Conservation (phyloP, 92 coral and sea anemone genomes). For the Galaxea fascicularis region DNA sequence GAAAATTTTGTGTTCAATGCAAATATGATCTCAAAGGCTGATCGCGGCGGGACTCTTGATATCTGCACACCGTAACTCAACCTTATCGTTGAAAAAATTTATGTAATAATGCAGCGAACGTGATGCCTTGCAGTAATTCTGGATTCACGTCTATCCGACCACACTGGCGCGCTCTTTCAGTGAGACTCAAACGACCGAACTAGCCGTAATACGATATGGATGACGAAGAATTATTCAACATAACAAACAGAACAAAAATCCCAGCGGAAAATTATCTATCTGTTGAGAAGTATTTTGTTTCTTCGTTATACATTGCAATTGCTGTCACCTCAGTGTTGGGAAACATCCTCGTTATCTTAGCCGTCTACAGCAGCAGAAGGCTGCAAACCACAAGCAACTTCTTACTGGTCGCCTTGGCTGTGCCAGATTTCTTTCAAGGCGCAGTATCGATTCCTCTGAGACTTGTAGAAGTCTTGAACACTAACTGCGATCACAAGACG, state of each 20-base stretch:
- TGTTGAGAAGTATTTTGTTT: constrained; percentile 17
- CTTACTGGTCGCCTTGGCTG: constrained; percentile 74
- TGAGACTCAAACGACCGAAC: no score
- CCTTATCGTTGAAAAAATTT: no score
- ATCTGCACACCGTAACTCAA: no score
- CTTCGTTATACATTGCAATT: constrained; percentile 30
- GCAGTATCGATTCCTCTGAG: constrained; percentile 77
- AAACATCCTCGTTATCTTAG: constrained; percentile 69
- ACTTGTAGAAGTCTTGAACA: constrained; percentile 58
- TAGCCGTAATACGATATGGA: not conserved
- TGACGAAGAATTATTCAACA: not conserved
- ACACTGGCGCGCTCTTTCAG: no score
- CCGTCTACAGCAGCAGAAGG: constrained; percentile 56
- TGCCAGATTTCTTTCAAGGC: constrained; percentile 84
- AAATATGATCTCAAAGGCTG: no score
- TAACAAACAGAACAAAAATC: not conserved
- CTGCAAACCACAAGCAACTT: constrained; percentile 76
- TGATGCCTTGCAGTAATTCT: no score
- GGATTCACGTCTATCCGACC: no score
- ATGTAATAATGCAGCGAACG: no score
- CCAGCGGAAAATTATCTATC: not conserved
- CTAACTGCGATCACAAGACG: constrained; percentile 5
- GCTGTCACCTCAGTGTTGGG: constrained; percentile 72
- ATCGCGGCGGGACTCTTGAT: no score
- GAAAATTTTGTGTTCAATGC: no score